Evolutionary conservation across 37 sponge, comb jelly and placozoan genomes (phyloP).

Genomic region (Agelas oroides): DNA sequence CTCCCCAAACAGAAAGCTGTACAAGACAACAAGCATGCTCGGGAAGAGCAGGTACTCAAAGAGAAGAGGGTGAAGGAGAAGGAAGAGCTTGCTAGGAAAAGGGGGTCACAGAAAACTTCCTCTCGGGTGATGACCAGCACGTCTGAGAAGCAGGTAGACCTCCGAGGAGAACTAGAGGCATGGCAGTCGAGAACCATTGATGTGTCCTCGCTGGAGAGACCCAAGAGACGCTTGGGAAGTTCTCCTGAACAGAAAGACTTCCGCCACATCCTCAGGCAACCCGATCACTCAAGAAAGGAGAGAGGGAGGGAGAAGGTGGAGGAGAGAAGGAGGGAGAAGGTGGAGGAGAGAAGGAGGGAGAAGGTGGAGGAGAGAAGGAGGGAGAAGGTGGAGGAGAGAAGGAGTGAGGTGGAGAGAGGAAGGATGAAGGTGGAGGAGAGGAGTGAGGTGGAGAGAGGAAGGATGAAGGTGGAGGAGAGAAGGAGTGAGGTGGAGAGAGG

Average conservation of each 20-base stretch:
- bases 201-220: background rate
- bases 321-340: conserved; percentile 16
- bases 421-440: too few species aligned
- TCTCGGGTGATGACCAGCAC: too few species aligned
- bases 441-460: too few species aligned
- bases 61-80: conserved; percentile 18
- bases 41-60: background rate
- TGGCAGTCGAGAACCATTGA: background rate
- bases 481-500: too few species aligned
- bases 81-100: conserved; percentile 12
- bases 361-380: conserved; percentile 20
- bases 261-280: conserved; percentile 2
- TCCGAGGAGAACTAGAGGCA: conserved; percentile 14
- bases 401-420: too few species aligned
- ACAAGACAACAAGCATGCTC: conserved; percentile 25
- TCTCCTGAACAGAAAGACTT: conserved; percentile 8
- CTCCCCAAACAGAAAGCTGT: conserved; percentile 17
- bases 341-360: conserved; percentile 12
- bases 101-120: background rate
- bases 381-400: conserved; percentile 1
- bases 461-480: too few species aligned
- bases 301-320: conserved; percentile 38
- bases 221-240: background rate
- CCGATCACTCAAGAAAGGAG: too few species aligned
- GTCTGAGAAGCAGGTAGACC: background rate